These are phyloP conservation scores for Brachionus manjavacas DNA, from an alignment of 1,140 invertebrate species.

Conservation along the genomic window DNA sequence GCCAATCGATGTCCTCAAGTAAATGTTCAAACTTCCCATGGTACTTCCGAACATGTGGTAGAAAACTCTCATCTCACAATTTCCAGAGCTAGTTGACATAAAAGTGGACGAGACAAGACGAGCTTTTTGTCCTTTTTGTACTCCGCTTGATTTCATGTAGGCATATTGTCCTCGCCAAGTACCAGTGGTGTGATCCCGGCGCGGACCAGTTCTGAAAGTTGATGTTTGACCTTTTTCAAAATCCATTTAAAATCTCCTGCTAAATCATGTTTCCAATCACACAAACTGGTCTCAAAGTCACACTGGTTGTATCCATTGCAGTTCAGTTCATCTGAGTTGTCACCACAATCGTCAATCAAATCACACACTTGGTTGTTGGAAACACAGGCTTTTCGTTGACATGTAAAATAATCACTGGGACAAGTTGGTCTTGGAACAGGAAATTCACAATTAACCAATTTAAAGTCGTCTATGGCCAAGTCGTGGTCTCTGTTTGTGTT, in stretches of 20 bases:
- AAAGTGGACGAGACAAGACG: not conserved
- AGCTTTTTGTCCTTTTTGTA: not conserved
- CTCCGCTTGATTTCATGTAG: not conserved
- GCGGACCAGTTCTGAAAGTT: constrained; percentile 67
- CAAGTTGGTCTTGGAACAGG: constrained; percentile 48
- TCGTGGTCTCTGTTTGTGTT: constrained; percentile 45
- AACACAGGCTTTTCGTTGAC: constrained; percentile 53
- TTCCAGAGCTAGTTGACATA: not conserved
- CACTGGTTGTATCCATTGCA: constrained; percentile 1
- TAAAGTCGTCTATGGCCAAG: constrained; percentile 55
- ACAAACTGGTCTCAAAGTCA: constrained; percentile 44
- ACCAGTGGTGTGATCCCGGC: constrained; percentile 66
- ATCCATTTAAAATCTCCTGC: constrained; percentile 48
- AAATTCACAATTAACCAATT: constrained; percentile 53
- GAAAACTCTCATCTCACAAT: constrained; percentile 26
- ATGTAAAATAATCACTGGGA: constrained; percentile 50
- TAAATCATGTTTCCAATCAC: constrained; percentile 51
- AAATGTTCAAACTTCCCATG: not conserved
- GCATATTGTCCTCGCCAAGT: not conserved
- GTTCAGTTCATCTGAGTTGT: constrained; percentile 13
- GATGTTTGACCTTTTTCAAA: constrained; percentile 47
- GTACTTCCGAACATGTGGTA: not conserved
- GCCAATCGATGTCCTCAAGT: not conserved
- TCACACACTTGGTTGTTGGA: constrained; percentile 22
- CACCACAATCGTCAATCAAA: constrained; percentile 42